phyloP scores from a whole-genome alignment of 2,113 vertebrate genomes.

The Ardeotis arabs region DNA sequence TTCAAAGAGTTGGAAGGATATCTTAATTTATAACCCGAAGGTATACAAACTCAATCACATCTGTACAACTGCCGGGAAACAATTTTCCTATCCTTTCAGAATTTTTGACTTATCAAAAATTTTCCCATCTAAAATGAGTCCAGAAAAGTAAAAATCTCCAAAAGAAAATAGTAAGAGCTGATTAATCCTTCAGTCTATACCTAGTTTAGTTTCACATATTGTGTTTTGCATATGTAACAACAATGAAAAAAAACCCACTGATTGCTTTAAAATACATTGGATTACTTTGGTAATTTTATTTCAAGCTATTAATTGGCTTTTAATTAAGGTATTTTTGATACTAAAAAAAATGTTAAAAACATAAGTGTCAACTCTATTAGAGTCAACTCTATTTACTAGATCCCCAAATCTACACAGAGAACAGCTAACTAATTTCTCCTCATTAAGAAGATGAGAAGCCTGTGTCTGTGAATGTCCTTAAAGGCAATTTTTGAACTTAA shows the following conservation, averaged over 20 bases:
- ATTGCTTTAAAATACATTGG: background rate
- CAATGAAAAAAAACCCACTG: background rate
- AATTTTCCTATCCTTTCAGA: background rate
- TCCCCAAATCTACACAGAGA: background rate
- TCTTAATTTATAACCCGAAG: conserved; percentile 2
- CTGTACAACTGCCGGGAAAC: background rate
- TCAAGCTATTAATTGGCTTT: background rate
- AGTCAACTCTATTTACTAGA: background rate
- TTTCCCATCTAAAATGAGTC: background rate
- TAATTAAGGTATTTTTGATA: background rate
- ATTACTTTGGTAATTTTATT: background rate
- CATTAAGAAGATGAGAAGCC: background rate
- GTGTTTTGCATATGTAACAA: background rate
- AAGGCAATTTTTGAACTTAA: background rate
- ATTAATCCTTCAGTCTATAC: background rate
- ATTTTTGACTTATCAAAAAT: background rate
- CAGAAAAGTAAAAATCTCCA: background rate
- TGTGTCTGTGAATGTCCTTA: background rate
- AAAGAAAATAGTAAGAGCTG: background rate
- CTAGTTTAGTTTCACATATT: background rate
- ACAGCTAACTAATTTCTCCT: background rate
- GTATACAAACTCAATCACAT: background rate
- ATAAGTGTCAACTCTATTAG: background rate
- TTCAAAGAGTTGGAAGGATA: background rate
- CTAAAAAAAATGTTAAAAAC: background rate